Conservation (phyloP, 1,140 invertebrate species). For the Leptopilina boulardi region DNA sequence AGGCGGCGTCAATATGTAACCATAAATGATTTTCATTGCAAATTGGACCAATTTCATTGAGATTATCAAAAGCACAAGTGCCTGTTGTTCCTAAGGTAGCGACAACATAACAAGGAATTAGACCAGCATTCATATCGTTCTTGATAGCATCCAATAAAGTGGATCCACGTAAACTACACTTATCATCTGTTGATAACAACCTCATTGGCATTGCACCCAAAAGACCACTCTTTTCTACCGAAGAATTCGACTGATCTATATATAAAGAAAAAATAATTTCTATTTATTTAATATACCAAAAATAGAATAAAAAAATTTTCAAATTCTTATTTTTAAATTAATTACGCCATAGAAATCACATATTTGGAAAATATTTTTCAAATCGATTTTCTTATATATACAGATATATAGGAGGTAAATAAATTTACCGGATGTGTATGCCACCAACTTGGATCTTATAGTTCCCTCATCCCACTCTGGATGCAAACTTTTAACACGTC, state of each 20-base stretch:
- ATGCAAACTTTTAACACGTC: constrained; percentile 82
- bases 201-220: constrained; percentile 89
- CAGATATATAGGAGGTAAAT: too few species aligned
- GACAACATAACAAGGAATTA: constrained; percentile 88
- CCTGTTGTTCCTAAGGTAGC: constrained; percentile 94
- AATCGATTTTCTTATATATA: too few species aligned
- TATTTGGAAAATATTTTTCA: not conserved
- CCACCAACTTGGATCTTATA: constrained; percentile 91
- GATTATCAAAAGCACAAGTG: constrained; percentile 93
- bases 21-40: constrained; percentile 87
- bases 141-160: constrained; percentile 85
- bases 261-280: constrained; percentile 16
- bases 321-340: too few species aligned
- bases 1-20: constrained; percentile 94
- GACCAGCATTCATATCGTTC: constrained; percentile 83
- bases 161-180: constrained; percentile 85
- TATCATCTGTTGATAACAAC: constrained; percentile 85
- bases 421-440: constrained; percentile 84
- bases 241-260: constrained; percentile 91
- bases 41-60: constrained; percentile 88
- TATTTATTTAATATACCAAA: not conserved
- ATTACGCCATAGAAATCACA: not conserved
- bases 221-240: constrained; percentile 91
- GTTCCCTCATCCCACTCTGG: constrained; percentile 89
- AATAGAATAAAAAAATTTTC: too few species aligned